Conservation (phyloP, 2,797 vertebrate species). For the Rhinatrema bivittatum region DNA sequence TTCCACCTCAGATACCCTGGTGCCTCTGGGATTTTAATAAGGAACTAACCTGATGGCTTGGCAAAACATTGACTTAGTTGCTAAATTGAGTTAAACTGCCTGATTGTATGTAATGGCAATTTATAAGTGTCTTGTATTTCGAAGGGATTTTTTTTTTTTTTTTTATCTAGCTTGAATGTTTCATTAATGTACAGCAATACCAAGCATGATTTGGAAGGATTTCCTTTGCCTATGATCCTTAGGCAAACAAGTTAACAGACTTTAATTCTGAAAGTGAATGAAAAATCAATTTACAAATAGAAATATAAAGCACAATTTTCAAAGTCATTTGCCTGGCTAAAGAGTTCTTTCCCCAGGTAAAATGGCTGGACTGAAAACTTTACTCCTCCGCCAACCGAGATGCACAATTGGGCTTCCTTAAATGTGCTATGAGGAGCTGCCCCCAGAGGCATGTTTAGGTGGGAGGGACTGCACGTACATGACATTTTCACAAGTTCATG, state of each 20-base stretch:
- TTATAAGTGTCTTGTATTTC: constrained; percentile 16
- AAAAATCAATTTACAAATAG: constrained; percentile 19
- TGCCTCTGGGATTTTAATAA: constrained; percentile 56
- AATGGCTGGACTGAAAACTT: too few relatives aligned
- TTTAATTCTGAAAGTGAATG: constrained; percentile 6
- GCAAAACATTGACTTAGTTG: constrained; percentile 36
- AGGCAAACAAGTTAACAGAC: constrained; percentile 18
- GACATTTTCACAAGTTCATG: too few relatives aligned
- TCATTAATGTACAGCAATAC: constrained; percentile 2
- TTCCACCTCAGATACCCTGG: constrained; percentile 41
- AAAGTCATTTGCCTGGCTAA: too few relatives aligned
- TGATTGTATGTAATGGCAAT: constrained; percentile 16
- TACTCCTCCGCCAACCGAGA: too few relatives aligned
- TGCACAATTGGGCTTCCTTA: too few relatives aligned
- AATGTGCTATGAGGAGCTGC: too few relatives aligned
- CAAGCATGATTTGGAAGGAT: neutral
- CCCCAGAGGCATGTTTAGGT: too few relatives aligned
- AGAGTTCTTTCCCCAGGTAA: too few relatives aligned
- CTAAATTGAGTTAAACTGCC: constrained; percentile 45
- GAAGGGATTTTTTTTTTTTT: constrained; percentile 9
- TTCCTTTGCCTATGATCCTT: constrained; percentile 11
- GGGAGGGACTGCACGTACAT: too few relatives aligned
- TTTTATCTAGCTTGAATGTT: neutral
- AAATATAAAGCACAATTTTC: constrained; percentile 1
- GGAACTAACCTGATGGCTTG: constrained; percentile 30